Evolutionary conservation across 2,113 vertebrate species (phyloP), one percentile per base, ranked within the genome.

Genomic region (Sinocyclocheilus anophthalmus): DNA sequence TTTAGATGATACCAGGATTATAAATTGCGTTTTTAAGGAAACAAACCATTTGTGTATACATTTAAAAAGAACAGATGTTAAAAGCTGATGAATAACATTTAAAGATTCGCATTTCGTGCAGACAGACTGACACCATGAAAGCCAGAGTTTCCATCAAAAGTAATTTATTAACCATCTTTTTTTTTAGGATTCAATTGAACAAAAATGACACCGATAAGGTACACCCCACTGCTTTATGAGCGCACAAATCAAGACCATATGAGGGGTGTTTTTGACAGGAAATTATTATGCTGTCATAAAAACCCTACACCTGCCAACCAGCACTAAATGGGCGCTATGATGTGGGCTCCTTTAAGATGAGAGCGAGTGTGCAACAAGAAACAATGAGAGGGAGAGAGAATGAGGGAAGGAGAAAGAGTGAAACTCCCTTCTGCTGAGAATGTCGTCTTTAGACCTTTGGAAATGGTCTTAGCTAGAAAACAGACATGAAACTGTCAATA

Each of bases 401-500:
- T 87, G 55, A 85, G 81, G 55, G 16, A 79, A 70, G 80, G 18
- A 90, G 63, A 92, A 33, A 20, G 20, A 79, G 72, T 42, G 48
- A 63, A 89, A 84, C 53, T 61, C 63, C 22, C 37, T 61, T 79
- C 82, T 85, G 88, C 88, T 81, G 70, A 81, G 61, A 48, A 70
- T 76, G 69, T 69, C 39, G 37, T 88, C 33, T 84, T 77, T 50
- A 87, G 70, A 81, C 70, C 18, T 76, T 59, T 45, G n/a, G 73
- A 4, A 81, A 81, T 82, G 87, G 82, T 37, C 65, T 78, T n/a
- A 61, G 57, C 57, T 79, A 81, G 90, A 69, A 83, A 59, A 87
- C 69, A 88, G 84, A 88, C 2, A 42, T 84, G 81, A 91, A 88
- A 65, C 67, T 88, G n/a, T 76, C 26, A n/a, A 69, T 45, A 50